A percentile compares a stretch with the other conserved stretches of the same genome.
Evolutionary conservation across 2,888 invertebrate genomes (phyloP).

Genomic region (Polyommatus icarus): DNA sequence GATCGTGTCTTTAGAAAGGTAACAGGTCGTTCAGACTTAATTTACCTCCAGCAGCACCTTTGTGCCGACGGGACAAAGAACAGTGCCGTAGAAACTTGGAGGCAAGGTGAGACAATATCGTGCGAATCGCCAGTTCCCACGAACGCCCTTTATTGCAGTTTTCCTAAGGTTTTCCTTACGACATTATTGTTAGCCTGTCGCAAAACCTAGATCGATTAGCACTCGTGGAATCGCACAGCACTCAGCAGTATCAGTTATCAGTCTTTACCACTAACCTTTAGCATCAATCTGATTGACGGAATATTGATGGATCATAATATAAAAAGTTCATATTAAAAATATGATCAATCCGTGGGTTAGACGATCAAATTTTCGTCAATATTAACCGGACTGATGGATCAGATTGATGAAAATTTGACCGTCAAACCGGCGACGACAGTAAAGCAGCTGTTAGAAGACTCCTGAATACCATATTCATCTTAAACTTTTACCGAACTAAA

Average conservation of each 20-base stretch:
- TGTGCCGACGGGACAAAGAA: not conserved
- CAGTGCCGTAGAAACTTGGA: not conserved
- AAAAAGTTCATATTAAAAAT: no score
- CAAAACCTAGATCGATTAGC: not conserved
- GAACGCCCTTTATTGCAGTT: slow-evolving; percentile 6
- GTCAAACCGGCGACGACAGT: no score
- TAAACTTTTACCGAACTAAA: slow-evolving; percentile 1
- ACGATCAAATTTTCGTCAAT: no score
- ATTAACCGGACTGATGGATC: no score
- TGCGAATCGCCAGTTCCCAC: slow-evolving; percentile 11
- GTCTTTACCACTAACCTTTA: no score
- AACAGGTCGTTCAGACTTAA: not conserved
- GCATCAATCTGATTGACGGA: no score
- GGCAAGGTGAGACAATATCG: not conserved
- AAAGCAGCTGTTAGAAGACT: no score
- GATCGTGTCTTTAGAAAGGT: slow-evolving; percentile 14
- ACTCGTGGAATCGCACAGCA: no score
- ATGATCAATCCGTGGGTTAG: no score
- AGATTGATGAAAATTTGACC: no score
- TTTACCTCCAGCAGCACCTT: not conserved
- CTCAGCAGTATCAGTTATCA: no score
- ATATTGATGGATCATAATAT: no score
- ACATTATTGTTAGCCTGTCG: not conserved
- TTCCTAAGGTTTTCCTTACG: slow-evolving; percentile 13
- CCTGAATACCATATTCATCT: not conserved